Evolutionary conservation across 2,797 vertebrate genomes (phyloP).

Genomic region (Podarcis lilfordi): DNA sequence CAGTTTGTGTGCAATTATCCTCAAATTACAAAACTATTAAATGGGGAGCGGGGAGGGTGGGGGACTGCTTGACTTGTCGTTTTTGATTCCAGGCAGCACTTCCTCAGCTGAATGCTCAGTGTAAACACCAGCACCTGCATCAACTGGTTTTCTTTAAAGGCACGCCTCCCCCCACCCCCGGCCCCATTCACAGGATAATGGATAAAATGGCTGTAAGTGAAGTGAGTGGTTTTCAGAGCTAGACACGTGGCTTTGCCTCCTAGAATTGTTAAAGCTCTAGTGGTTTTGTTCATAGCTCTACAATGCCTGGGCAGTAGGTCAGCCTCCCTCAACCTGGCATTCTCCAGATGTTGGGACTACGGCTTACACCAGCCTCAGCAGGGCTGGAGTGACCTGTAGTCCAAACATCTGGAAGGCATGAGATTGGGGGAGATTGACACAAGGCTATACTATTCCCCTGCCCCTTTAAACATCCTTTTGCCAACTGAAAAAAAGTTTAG

Average conservation of each 20-base stretch:
- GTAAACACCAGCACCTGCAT: slow-evolving; percentile 23
- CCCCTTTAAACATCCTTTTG: slow-evolving; percentile 5
- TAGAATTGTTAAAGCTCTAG: slow-evolving; percentile 23
- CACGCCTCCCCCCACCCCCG: background rate
- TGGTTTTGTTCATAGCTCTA: slow-evolving; percentile 8
- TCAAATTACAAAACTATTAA: slow-evolving; percentile 31
- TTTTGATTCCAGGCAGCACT: slow-evolving; percentile 41
- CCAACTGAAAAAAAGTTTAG: slow-evolving; percentile 8
- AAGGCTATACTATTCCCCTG: fast-evolving
- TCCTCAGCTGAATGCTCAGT: slow-evolving; percentile 26
- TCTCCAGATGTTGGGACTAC: background rate
- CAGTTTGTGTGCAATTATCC: slow-evolving; percentile 21
- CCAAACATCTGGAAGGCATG: background rate
- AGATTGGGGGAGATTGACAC: background rate
- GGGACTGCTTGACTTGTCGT: slow-evolving; percentile 13
- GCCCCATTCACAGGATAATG: slow-evolving; percentile 1
- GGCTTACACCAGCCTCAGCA: background rate
- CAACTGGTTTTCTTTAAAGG: slow-evolving; percentile 13
- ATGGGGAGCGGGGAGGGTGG: background rate
- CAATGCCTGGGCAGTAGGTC: background rate
- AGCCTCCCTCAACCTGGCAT: background rate
- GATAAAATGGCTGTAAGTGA: slow-evolving; percentile 9
- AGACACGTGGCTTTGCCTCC: slow-evolving; percentile 7
- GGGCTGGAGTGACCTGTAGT: background rate
- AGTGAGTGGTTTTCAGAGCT: slow-evolving; percentile 24